These are phyloP conservation scores for Epizoanthus stellaris DNA, from an alignment of 92 coral and sea anemone species.

Conservation along the genomic window DNA sequence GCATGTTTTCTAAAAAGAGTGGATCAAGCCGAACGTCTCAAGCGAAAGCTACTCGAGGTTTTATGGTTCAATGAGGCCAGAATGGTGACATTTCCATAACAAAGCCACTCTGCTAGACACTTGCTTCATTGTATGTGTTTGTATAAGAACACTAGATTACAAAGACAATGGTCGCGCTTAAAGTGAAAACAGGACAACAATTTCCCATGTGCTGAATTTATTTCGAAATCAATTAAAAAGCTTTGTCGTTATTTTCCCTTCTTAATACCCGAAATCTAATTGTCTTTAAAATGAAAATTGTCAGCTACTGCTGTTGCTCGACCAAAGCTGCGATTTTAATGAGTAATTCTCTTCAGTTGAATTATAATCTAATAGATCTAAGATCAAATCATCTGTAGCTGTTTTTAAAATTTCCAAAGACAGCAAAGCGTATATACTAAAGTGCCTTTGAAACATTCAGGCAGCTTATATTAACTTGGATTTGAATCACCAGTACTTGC, in stretches of 20 bases:
- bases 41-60: not conserved
- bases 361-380: no score
- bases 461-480: no score
- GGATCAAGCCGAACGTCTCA: not conserved
- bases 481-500: no score
- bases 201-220: slow-evolving; percentile 44
- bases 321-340: no score
- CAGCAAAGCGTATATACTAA: no score
- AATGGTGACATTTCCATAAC: slow-evolving; percentile 4
- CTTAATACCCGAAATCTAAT: no score
- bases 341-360: no score
- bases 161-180: slow-evolving; percentile 12
- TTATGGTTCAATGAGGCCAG: not conserved
- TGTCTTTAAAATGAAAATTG: no score
- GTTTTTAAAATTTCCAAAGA: no score
- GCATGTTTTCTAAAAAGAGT: not conserved
- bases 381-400: no score
- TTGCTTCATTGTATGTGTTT: slow-evolving; percentile 12
- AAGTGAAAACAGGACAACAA: not conserved
- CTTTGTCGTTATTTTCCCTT: slow-evolving; percentile 9
- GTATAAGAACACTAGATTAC: slow-evolving; percentile 22
- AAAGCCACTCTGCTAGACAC: not conserved
- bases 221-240: slow-evolving; percentile 33
- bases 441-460: no score
- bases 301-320: no score